These are phyloP conservation scores for Erebia aethiops DNA, from an alignment of 2,888 invertebrate genomes.

Conservation along the genomic window DNA sequence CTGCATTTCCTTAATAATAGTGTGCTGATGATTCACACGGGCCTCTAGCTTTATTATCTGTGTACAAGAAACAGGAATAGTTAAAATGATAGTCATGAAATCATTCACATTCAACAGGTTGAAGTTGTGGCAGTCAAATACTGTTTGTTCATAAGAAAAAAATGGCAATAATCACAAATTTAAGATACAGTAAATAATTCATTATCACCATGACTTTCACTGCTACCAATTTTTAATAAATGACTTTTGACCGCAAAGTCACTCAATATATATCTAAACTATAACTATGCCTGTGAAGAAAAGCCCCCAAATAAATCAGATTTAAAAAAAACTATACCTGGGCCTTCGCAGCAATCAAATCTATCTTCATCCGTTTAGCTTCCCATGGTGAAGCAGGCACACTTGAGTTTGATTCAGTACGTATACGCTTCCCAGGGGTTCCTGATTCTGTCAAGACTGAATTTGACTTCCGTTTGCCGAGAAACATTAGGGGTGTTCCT, in stretches of 20 bases:
- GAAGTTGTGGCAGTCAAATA: too few relatives aligned
- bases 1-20: slow-evolving; percentile 87
- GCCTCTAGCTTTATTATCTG: slow-evolving; percentile 83
- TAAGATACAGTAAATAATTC: too few relatives aligned
- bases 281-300: too few relatives aligned
- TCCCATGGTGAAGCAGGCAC: slow-evolving; percentile 86
- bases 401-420: slow-evolving; percentile 61
- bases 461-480: slow-evolving; percentile 73
- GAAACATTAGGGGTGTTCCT: slow-evolving; percentile 62
- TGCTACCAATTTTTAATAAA: too few relatives aligned
- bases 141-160: too few relatives aligned
- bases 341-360: slow-evolving; percentile 85
- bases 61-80: slow-evolving; percentile 26
- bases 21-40: slow-evolving; percentile 86
- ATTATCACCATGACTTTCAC: too few relatives aligned
- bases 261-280: too few relatives aligned
- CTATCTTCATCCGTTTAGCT: slow-evolving; percentile 84
- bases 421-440: slow-evolving; percentile 69
- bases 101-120: too few relatives aligned
- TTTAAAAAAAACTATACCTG: slow-evolving; percentile 72
- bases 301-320: too few relatives aligned
- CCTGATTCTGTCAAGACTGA: slow-evolving; percentile 51
- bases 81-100: too few relatives aligned
- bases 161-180: too few relatives aligned
- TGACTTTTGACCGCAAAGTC: too few relatives aligned